These are phyloP conservation scores for Trematomus bernacchii DNA, from an alignment of 2,797 vertebrate species.

Conservation along the genomic window DNA sequence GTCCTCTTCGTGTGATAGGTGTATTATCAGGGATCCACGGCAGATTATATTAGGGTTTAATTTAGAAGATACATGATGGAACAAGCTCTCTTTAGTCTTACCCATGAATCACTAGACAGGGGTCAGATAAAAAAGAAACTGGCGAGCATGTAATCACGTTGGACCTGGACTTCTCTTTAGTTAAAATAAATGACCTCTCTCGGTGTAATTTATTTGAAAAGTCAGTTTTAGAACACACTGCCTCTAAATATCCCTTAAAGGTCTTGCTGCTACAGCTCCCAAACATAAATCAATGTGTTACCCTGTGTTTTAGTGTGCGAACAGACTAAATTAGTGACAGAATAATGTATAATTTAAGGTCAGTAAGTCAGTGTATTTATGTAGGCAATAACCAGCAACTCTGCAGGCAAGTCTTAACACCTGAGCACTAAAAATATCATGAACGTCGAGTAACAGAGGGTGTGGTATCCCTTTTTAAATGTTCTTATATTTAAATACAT, in stretches of 20 bases:
- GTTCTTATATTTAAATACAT: too few relatives aligned
- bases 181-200: neutral
- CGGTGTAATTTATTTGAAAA: neutral
- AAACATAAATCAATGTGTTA: neutral
- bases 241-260: neutral
- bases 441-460: too few relatives aligned
- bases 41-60: constrained; percentile 51
- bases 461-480: too few relatives aligned
- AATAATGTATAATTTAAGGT: neutral
- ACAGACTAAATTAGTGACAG: neutral
- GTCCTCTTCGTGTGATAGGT: constrained; percentile 33
- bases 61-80: constrained; percentile 62
- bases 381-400: too few relatives aligned
- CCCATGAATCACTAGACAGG: constrained; percentile 44
- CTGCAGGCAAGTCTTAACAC: too few relatives aligned
- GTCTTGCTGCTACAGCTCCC: neutral
- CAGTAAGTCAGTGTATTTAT: neutral
- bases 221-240: neutral
- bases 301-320: neutral
- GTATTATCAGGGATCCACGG: constrained; percentile 36
- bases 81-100: constrained; percentile 18
- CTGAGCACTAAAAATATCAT: too few relatives aligned
- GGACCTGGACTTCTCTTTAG: neutral
- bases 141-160: constrained; percentile 21
- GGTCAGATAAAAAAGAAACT: constrained; percentile 23